Percentiles rank a stretch among this genome's conserved stretches.
These are phyloP conservation scores for Cercopithecus mona DNA, from an alignment of 2,113 vertebrate species.

Conservation along the genomic window DNA sequence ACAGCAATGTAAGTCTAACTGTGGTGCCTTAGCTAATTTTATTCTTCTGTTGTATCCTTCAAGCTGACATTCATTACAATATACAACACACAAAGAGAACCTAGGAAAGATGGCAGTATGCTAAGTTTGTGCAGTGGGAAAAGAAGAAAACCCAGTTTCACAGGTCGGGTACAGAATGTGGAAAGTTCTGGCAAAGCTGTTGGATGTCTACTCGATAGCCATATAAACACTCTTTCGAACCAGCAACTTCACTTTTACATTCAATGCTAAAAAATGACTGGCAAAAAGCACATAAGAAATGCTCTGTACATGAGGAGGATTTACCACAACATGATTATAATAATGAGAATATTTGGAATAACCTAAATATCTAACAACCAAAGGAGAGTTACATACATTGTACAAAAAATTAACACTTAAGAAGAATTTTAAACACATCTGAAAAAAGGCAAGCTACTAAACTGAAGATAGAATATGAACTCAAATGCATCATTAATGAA, in stretches of 20 bases:
- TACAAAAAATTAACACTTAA: neutral
- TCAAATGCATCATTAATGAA: rapidly evolving
- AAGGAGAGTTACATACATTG: neutral
- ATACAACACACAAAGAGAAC: neutral
- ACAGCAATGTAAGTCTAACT: neutral
- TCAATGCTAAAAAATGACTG: neutral
- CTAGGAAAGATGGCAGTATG: rapidly evolving
- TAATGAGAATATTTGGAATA: neutral
- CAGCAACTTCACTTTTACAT: neutral
- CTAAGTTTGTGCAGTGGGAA: neutral
- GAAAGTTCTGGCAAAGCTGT: neutral
- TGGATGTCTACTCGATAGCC: neutral
- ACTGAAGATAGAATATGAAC: neutral
- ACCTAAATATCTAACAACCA: neutral
- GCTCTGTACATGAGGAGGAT: rapidly evolving
- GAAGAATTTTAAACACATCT: neutral
- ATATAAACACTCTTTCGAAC: neutral
- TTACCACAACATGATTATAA: neutral
- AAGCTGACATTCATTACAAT: neutral
- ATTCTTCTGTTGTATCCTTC: neutral
- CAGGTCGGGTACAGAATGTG: neutral
- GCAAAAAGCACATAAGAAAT: neutral
- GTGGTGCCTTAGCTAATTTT: neutral
- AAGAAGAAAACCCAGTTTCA: neutral
- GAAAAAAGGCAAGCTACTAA: neutral